Base-by-base conservation (phyloP, 2,797 vertebrate species). In the Pseudochirops cupreus region DNA sequence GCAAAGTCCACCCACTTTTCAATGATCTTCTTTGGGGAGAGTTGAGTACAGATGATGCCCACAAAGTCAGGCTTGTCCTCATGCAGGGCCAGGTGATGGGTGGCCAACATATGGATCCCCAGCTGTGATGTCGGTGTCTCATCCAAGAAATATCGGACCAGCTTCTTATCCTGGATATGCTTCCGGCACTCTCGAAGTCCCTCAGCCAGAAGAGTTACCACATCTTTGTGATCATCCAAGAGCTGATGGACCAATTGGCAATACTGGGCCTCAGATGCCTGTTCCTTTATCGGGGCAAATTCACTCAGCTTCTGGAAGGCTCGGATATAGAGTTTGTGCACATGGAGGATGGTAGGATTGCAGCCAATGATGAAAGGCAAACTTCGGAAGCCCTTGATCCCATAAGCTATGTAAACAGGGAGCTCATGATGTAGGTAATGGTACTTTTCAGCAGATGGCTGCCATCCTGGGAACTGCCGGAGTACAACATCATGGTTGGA, bases 1-100 rank as follows among this genome's bases (percentile, higher is more conserved):
- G 99, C 99, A 97, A 99, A 99, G 98, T 99, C 99, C 96, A 99
- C 99, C 99, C 99, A 99, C 97, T 99, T 99, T 98, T 99, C 99
- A 0, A 99, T 99, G 91, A 99, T 99, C 96, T 99, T 99, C 98
- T 99, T 99, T 10, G 99, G 99, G 0, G 99, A 99, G 26, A 99
- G 99, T 31, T 99, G 99, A 95, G 99, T 99, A 96, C 99, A 99
- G 97, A 99, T 99, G 97, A 99, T 99, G 91, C 99, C 99, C 1
- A 99, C 99, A 87, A 99, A 99, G 95, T 99, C 99, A 0, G 99
- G 97, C 99, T 99, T 99, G 53, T 99, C 99, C 96, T 99, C 99
- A 3, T 99, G 99, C 39, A 99, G 98, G 0, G 99, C 99, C 24
- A 99, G 98, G 91, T 99, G 99, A 96, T 99, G 99, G 0, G 99